Base-by-base conservation (phyloP, 1,140 invertebrate species). In the Drosophila rufa region DNA sequence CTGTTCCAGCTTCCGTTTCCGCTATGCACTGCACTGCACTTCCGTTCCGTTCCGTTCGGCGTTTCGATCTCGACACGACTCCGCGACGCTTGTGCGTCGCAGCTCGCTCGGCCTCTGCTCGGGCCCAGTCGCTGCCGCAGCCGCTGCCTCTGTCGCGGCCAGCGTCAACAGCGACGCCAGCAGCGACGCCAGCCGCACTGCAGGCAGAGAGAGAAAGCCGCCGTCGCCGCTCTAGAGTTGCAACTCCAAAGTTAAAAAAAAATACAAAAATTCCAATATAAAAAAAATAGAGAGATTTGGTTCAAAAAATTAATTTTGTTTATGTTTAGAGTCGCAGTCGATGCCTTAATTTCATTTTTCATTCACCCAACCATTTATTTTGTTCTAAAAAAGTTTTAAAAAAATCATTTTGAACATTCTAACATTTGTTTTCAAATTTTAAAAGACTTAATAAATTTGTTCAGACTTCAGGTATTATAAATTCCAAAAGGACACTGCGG, bases 1-100 rank as follows among this genome's bases (percentile, higher is more conserved):
- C 71, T 81, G 69, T 65, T 82, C 81, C 59, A 77, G 73, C 69
- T 85, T 85, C 85, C 85, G 80, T 79, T 89, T 83, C 80, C 85
- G 85, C 71, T 82, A 79, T 57, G 62, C 85, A 90, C 81, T 84
- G 85, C 85, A 90, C 85, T 90, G 89, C 86, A 82, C 64, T 68
- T 70, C 64, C 67, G 67, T 70, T 70, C 48, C 65, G 65, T 67
- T 67, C 60, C 33, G 86, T 83, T 69, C 85, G 70, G 56, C 79
- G 75, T 75, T 82, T 80, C 81, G 86, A 90, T 90, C 86, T 79
- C 78, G 81, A 90, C 81, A 82, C 85, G 75, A 89, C 85, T 84
- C 77, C 50, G 42, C 68, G 73, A 58, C 70, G 75, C 51, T 68
- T 33, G 30, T 55, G 43, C 64, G 66, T 15, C 27, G 46, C 65